Conservation (phyloP, 1,140 invertebrate species). For the Paramacrobiotus metropolitanus region DNA sequence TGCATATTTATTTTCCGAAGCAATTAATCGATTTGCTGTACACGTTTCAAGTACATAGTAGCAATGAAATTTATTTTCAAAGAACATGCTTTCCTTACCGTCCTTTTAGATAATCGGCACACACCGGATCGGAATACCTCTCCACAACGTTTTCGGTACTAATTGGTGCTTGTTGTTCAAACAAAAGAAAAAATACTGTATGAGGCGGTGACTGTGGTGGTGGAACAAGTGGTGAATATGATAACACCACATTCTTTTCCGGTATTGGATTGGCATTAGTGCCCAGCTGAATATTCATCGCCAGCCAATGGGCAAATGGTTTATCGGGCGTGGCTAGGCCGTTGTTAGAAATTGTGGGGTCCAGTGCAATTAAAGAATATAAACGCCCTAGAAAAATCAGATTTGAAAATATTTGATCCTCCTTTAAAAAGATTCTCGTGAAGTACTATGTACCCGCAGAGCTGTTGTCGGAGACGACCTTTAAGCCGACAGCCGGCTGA, state of each 20-base stretch:
- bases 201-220: neutral
- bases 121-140: neutral
- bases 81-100: too few relatives aligned
- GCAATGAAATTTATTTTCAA: too few relatives aligned
- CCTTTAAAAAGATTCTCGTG: too few relatives aligned
- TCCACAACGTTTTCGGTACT: neutral
- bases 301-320: neutral
- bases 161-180: neutral
- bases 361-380: neutral
- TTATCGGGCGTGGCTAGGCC: neutral
- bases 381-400: neutral
- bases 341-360: neutral
- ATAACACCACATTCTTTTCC: neutral
- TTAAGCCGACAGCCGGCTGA: neutral
- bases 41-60: neutral
- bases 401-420: too few relatives aligned
- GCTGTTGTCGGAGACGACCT: too few relatives aligned
- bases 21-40: too few relatives aligned
- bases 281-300: neutral
- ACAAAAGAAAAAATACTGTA: neutral
- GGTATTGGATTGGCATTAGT: neutral
- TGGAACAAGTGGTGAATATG: neutral
- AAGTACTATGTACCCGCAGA: too few relatives aligned
- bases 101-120: neutral
- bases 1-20: too few relatives aligned